Percentiles rank a stretch among this genome's conserved stretches.
Evolutionary conservation across 2,113 vertebrate genomes (phyloP).

Genomic region (Poecile atricapillus): DNA sequence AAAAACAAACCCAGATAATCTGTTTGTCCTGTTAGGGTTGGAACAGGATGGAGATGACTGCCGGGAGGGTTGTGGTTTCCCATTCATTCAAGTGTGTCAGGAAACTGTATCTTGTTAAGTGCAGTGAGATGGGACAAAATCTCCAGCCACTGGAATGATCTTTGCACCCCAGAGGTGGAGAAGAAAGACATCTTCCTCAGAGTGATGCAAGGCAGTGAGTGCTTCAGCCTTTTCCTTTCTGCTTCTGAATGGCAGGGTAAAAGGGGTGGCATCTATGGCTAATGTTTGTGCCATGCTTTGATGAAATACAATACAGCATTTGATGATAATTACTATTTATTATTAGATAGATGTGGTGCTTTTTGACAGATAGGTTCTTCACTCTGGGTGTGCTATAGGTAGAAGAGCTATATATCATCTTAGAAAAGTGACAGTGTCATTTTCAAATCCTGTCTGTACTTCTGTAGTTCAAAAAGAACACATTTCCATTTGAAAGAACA

Average conservation of each 20-base stretch:
- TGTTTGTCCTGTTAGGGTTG: neutral
- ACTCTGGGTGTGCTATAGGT: neutral
- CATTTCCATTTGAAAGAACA: constrained; percentile 38
- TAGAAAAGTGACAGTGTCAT: neutral
- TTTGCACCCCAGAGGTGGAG: neutral
- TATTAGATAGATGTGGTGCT: neutral
- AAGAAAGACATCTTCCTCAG: neutral
- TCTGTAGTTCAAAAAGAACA: constrained; percentile 21
- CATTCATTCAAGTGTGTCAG: neutral
- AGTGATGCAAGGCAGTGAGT: neutral
- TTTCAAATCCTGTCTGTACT: constrained; percentile 9
- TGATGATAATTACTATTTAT: neutral
- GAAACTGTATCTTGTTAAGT: neutral
- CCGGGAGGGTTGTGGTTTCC: neutral
- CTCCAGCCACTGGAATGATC: neutral
- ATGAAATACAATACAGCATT: neutral
- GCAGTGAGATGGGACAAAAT: neutral
- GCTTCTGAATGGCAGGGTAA: neutral
- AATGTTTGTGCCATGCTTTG: neutral
- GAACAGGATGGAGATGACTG: neutral
- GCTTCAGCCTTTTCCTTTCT: neutral
- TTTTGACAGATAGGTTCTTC: neutral
- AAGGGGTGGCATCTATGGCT: neutral
- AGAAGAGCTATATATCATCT: neutral
- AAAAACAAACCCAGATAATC: neutral